Evolutionary conservation across 2,797 vertebrate genomes (phyloP), one percentile per base, ranked within the genome.

Genomic region (Acanthurus leucopareius): DNA sequence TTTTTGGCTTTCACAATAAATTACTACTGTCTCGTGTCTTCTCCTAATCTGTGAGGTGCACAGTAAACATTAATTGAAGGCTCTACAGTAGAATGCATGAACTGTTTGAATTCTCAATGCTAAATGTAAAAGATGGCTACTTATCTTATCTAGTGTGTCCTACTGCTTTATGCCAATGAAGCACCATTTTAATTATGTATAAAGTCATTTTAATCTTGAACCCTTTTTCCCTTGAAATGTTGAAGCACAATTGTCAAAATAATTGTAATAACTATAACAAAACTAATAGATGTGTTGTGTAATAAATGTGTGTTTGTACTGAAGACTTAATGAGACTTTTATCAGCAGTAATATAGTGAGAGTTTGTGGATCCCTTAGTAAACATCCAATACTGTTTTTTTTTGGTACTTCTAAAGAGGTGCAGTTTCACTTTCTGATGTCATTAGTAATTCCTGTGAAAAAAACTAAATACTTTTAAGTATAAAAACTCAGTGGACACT

Each of bases 121-220:
- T 45, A 1, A 61, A 60, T 59, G 9, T 52, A 49, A 56, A 3
- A 59, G 15, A 51, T 53, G 11, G 3, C 57, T 79, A 17, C 68
- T 42, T 69, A 44, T 51, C 10, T n/a, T 22, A 58, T 59, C 11
- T 40, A 5, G 1, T 22, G 3, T 42, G 48, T 66, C 16, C 8
- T 40, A 9, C 4, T 72, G 48, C 32, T 45, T 51, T 10, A 67
- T 40, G 17, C 16, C 40, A 70, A 56, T 52, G 35, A 76, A 76
- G 17, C 4, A 54, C 3, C 15, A 62, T 65, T 79, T 69, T 45
- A 57, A 10, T 40, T 40, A 40, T 40, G 38, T 40, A 40, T 40
- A 40, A 7, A 40, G 7, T 40, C 38, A 40, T n/a, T 40, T 40
- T 40, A 40, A 40, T 7, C 10, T 40, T 40, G 38, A 40, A 10